Base-by-base conservation (phyloP, 2,888 invertebrate genomes). In the Drymonia ruficornis region DNA sequence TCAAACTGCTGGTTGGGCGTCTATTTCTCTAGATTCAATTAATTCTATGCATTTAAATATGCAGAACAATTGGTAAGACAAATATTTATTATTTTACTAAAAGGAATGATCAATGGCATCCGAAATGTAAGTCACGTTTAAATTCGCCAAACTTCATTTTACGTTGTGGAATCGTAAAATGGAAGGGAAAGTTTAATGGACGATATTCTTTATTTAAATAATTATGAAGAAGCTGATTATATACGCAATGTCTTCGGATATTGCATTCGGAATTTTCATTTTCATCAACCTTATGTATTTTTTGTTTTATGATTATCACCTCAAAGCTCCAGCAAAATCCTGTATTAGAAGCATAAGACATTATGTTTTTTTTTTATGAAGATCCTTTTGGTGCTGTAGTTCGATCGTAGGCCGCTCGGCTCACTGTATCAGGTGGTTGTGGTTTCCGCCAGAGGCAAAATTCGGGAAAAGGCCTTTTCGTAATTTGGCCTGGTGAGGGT, bases 71-170 rank as follows among this genome's bases (percentile, higher is more conserved):
- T 31, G 13, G 12, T 18, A 47, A 34, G 13, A 18, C 6, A 34
- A 47, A 47, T 47, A 47, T 47, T 46, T 44, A 44, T 19, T 50
- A 40, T 55, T 55, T 12, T 43, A 16, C 50, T 49, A 34, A 49
- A 63, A 53, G 11, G 38, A 56, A 53, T 48, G 12, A 19, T 19
- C 19, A 47, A 38, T 52, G 70, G 40, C 49, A 59, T 63, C 59
- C 56, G 49, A 60, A 68, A 77, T 75, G 70, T 72, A 66, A 63
- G 80, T 81, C 84, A 84, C 83, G 82, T 83, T 76, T 70, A 62
- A 65, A 76, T 70, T 76, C 68, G 66, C 57, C 65, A 65, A 76
- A 78, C 73, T 77, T 78, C 59, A 63, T 67, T 52, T 53, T 66
- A 68, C 67, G 70, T 76, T 72, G 67, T 74, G 52, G 23, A 23